phyloP scores from a whole-genome alignment of 2,113 vertebrate genomes.

The Triplophysa dalaica region DNA sequence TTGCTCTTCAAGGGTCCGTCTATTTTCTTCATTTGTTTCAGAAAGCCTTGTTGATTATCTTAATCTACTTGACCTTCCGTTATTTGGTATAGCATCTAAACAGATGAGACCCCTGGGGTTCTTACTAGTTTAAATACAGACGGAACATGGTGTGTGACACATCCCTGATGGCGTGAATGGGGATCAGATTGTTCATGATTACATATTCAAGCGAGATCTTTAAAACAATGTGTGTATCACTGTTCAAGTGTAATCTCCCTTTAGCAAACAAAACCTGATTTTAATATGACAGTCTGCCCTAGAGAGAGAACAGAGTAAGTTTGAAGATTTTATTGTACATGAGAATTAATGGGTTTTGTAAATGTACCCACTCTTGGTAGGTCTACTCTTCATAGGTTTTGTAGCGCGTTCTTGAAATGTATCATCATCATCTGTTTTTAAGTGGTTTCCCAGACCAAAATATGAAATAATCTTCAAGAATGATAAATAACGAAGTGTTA shows the following conservation, averaged over 20 bases:
- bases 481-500: conserved; percentile 3
- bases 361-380: background rate
- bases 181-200: conserved; percentile 53
- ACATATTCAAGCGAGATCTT: conserved; percentile 51
- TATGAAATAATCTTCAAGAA: background rate
- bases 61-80: conserved; percentile 61
- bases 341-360: background rate
- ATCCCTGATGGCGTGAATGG: conserved; percentile 48
- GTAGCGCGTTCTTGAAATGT: background rate
- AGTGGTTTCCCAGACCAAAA: background rate
- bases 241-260: conserved; percentile 42
- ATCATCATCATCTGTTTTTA: background rate
- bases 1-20: conserved; percentile 45
- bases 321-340: background rate
- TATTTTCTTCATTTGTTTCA: conserved; percentile 48
- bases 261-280: conserved; percentile 41
- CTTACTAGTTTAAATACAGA: conserved; percentile 48
- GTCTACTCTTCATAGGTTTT: conserved; percentile 4
- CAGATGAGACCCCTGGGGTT: conserved; percentile 48
- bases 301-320: conserved; percentile 10
- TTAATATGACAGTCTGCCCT: conserved; percentile 7
- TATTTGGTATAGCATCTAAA: conserved; percentile 55
- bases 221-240: conserved; percentile 52
- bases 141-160: conserved; percentile 39
- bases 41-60: conserved; percentile 60